Base-by-base conservation (phyloP, 2,797 vertebrate species). In the Pogonophryne albipinna region DNA sequence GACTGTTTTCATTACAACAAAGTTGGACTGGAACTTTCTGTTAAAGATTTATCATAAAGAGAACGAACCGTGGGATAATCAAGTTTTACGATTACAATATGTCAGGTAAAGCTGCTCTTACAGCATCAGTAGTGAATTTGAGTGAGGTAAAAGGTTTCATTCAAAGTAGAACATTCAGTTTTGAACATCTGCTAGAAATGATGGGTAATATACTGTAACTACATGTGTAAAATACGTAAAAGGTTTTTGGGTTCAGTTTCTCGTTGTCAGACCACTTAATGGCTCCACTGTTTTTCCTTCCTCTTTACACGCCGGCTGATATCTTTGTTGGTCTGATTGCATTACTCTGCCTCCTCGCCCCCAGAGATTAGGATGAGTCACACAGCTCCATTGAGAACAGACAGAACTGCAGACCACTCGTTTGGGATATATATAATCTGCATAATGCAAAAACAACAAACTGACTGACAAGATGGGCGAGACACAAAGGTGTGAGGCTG, bases 341-440 rank as follows among this genome's bases (percentile, higher is more conserved):
- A 78, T 78, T 78, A 67, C 68, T 23, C 67, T 72, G 55, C 83
- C 57, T 76, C 79, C 3, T 7, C 34, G 31, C 78, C 75, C 52
- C 62, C 27, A 46, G 79, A 76, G 68, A 74, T 71, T 58, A 50
- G 46, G 31, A 76, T 80, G 89, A 91, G 66, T 91, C 87, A 91
- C 66, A n/a, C 44, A 14, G 38, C 44, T 71, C 73, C 64, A 46
- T 17, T 69, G 79, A 84, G 64, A 71, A 69, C 82, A 52, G 17
- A 56, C 71, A 38, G 23, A 76, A 80, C 71, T 74, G 17, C 58
- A 27, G 51, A 46, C 46, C 52, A 0, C 56, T 70, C 46, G 31
- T 62, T 42, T 44, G 66, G 50, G 79, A 80, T 65, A 12, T 38
- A 15, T 58, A 69, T 71, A 44, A 76, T 77, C 57, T 23, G 20